phyloP scores from a whole-genome alignment of 2,888 invertebrate species.

The Ectemnius continuus region DNA sequence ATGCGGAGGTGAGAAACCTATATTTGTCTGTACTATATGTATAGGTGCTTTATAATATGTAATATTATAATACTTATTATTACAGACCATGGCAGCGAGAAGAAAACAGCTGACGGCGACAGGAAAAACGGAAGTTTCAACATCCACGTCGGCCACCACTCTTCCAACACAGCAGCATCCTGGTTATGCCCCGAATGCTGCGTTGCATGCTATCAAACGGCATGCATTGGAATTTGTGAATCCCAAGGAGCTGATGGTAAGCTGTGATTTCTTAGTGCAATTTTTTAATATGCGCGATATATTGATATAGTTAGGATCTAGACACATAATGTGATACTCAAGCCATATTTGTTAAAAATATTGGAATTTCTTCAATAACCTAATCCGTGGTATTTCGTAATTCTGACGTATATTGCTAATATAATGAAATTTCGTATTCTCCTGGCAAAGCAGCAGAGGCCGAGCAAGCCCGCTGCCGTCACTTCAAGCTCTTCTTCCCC shows the following conservation, averaged over 20 bases:
- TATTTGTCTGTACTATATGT: too few species aligned
- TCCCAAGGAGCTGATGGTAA: constrained; percentile 92
- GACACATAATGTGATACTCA: too few species aligned
- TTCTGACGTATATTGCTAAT: constrained; percentile 61
- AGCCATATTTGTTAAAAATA: too few species aligned
- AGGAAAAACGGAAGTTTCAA: constrained; percentile 75
- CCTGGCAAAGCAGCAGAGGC: constrained; percentile 79
- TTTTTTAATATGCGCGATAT: too few species aligned
- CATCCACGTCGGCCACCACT: constrained; percentile 75
- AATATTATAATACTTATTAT: background rate
- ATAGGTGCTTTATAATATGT: too few species aligned
- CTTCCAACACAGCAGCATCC: constrained; percentile 82
- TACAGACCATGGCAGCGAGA: constrained; percentile 72
- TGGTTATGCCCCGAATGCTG: constrained; percentile 97
- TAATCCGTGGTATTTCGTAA: constrained; percentile 25
- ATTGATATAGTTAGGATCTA: too few species aligned
- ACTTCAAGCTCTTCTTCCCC: constrained; percentile 79
- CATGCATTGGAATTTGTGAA: constrained; percentile 95
- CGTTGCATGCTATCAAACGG: constrained; percentile 96
- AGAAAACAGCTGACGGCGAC: constrained; percentile 73
- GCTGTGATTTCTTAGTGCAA: constrained; percentile 27
- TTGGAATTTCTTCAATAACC: background rate
- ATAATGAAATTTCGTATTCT: constrained; percentile 75
- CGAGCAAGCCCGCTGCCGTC: constrained; percentile 80
- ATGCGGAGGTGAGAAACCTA: constrained; percentile 82